Base-by-base conservation (phyloP, 2,888 invertebrate genomes). In the Himalopsyche tibetana region DNA sequence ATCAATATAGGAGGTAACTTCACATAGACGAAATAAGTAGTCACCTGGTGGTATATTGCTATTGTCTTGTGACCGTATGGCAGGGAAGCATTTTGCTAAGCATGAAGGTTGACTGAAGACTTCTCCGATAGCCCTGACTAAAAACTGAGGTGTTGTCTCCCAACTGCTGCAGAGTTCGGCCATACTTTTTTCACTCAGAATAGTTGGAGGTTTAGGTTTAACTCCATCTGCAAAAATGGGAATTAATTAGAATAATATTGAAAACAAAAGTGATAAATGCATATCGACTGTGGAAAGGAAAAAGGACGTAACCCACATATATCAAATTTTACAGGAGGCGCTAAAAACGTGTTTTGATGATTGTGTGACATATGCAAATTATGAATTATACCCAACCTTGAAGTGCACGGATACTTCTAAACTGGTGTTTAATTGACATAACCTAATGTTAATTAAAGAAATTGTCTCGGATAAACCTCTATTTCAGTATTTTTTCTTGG, bases 141-240 rank as follows among this genome's bases (percentile, higher is more conserved):
- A 92, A 12, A 95, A 94, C 80, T 96, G 95, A 90, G 96, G 96
- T 85, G 94, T 94, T 74, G 94, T 94, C 88, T 94, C 92, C 90
- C 98, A 97, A 89, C 94, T 95, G 88, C 95, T 95, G 89, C 98
- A 95, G 87, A 98, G 94, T 89, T 95, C 94, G 90, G 95, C 94
- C 84, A 98, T 93, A 88, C 95, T 94, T 88, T 95, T 94, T 92
- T 98, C 98, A 82, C 96, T 97, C 88, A 98, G 92, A 89, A 92
- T 94, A 86, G 93, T 93, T 9, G 87, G 85, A n/a, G 51, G 45
- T 36, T 81, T 81, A n/a, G 51, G 74, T 83, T 84, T 85, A 28
- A 85, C 38, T n/a, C 36, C 79, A 69, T 86, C 86, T 86, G 45
- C 36, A 84, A 81, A 40, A 55, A 63, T 8, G 6, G 8, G 51